Base-by-base conservation (phyloP, 2,797 vertebrate species). In the Neosalanx taihuensis region DNA sequence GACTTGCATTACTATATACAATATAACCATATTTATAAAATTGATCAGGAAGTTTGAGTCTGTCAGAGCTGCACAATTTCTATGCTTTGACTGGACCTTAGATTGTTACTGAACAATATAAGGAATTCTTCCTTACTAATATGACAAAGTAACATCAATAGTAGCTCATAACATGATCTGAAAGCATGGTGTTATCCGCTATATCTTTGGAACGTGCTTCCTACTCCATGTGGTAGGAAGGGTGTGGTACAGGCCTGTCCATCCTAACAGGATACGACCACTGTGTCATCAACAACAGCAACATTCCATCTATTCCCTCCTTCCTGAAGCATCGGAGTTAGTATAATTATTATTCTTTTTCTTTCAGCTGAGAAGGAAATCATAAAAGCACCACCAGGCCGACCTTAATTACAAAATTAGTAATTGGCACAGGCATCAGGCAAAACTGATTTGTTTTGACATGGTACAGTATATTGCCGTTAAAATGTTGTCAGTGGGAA, bases 221-320 rank as follows among this genome's bases (percentile, higher is more conserved):
- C 33, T 35, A 35, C 37, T 15, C 12, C 20, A n/a, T n/a, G 4
- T 53, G 29, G 70, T 12, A 56, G 68, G 69, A 73, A 63, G 59
- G 26, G 33, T 58, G 59, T 17, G 13, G 12, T 9, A 10, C 15
- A n/a, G 33, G 17, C 15, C 29, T 3, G 57, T 56, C 53, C 69
- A 17, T 56, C 12, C 57, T 30, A 23, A 60, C 20, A 60, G 58
- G 58, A 60, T 12, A 29, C 12, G 58, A 70, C 56, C 63, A 59
- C 5, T 60, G 26, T 31, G 29, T 63, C 29, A 33, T 76, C 69
- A 69, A 3, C 60, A 60, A 63, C 59, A 63, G 61, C 57, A 67
- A 57, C 23, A 63, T 77, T 73, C 67, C 69, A 71, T 71, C 64
- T 68, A 59, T 77, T 70, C 76, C 68, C 72, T 75, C 70, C 72